Evolutionary conservation across 2,113 vertebrate species (phyloP).

Genomic region (Rafetus swinhoei): DNA sequence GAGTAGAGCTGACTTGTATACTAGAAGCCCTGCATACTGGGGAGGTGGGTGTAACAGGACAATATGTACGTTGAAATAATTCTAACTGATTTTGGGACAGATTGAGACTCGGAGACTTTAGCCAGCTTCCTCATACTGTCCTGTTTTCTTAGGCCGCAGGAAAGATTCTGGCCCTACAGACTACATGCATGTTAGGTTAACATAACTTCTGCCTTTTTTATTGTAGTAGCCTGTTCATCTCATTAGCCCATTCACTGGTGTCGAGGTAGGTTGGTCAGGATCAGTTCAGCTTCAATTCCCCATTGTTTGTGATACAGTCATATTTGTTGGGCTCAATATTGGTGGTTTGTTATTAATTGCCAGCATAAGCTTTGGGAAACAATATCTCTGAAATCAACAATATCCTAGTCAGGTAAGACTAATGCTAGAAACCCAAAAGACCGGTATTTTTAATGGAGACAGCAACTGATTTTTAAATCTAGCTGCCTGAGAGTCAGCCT

Average conservation of each 20-base stretch:
- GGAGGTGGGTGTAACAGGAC: fast-evolving
- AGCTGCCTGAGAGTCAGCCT: background rate
- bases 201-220: background rate
- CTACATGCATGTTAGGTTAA: background rate
- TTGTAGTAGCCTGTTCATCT: background rate
- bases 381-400: background rate
- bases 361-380: background rate
- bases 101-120: background rate
- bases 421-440: background rate
- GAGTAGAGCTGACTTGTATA: background rate
- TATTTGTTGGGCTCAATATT: background rate
- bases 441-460: background rate
- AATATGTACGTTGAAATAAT: background rate
- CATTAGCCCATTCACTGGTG: background rate
- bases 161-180: background rate
- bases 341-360: background rate
- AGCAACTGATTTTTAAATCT: background rate
- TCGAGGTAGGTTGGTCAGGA: background rate
- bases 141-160: background rate
- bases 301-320: background rate
- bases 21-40: fast-evolving
- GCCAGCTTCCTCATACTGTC: background rate
- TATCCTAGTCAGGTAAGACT: background rate
- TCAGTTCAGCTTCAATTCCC: fast-evolving
- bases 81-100: background rate